These are phyloP conservation scores for Standfussiana lucernea DNA, from an alignment of 2,888 invertebrate species.

Conservation along the genomic window DNA sequence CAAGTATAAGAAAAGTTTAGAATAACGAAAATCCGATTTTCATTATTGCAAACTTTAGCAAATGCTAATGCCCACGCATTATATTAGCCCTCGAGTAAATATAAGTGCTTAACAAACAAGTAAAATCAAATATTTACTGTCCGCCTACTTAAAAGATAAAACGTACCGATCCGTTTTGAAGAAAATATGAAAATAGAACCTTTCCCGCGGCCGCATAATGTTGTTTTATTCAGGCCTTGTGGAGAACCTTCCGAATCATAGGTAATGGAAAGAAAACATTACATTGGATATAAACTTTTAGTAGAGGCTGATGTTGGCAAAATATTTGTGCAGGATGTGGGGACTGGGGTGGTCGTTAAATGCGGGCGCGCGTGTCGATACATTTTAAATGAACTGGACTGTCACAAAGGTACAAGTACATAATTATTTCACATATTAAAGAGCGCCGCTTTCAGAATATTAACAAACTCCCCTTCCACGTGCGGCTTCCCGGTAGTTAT, in stretches of 20 bases:
- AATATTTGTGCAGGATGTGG: slow-evolving; percentile 59
- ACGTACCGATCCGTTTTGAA: slow-evolving; percentile 63
- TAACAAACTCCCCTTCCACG: slow-evolving; percentile 11
- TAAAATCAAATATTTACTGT: slow-evolving; percentile 62
- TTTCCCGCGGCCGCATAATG: slow-evolving; percentile 70
- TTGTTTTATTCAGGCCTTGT: slow-evolving; percentile 77
- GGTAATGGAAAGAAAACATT: slow-evolving; percentile 85
- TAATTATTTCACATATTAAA: slow-evolving; percentile 37
- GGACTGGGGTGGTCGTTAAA: slow-evolving; percentile 41
- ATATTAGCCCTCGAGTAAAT: slow-evolving; percentile 15
- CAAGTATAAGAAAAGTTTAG: neutral
- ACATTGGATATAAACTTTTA: slow-evolving; percentile 73
- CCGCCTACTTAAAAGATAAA: slow-evolving; percentile 63
- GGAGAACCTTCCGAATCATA: slow-evolving; percentile 76
- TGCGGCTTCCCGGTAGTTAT: slow-evolving; percentile 47
- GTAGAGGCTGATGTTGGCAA: slow-evolving; percentile 60
- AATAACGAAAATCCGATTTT: neutral
- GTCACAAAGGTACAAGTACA: slow-evolving; percentile 26
- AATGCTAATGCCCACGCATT: slow-evolving; percentile 14
- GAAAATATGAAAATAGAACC: slow-evolving; percentile 71
- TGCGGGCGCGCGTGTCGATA: slow-evolving; percentile 40
- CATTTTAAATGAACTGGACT: slow-evolving; percentile 49
- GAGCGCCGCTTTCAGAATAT: slow-evolving; percentile 21
- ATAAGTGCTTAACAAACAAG: slow-evolving; percentile 32
- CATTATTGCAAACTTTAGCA: too few relatives aligned